Percentiles rank a stretch among this genome's conserved stretches.
Evolutionary conservation across 2,888 invertebrate species (phyloP).

Genomic region (Caenorhabditis uteleia): DNA sequence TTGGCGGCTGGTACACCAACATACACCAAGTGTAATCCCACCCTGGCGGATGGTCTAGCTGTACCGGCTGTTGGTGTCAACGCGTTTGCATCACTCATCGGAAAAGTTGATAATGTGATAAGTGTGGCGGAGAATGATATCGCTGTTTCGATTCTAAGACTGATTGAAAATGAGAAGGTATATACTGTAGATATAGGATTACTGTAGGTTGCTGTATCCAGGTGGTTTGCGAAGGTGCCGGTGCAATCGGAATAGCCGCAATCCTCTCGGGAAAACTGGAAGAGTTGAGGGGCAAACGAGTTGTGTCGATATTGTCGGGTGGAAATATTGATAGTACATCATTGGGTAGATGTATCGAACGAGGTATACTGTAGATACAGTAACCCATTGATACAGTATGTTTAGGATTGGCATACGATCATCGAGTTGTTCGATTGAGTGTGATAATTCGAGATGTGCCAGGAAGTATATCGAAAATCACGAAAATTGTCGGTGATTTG

Average conservation of each 20-base stretch:
- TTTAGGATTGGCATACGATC: slow-evolving; percentile 75
- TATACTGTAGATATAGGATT: background rate
- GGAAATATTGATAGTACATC: slow-evolving; percentile 74
- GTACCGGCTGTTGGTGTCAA: slow-evolving; percentile 86
- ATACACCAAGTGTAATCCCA: slow-evolving; percentile 78
- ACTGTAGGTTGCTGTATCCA: slow-evolving; percentile 68
- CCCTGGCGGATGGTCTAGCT: slow-evolving; percentile 86
- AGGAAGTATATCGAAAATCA: slow-evolving; percentile 71
- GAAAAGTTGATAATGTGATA: slow-evolving; percentile 76
- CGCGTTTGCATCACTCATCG: slow-evolving; percentile 79
- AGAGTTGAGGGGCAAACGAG: slow-evolving; percentile 49
- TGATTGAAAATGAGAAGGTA: slow-evolving; percentile 69
- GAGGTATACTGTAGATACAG: slow-evolving; percentile 58
- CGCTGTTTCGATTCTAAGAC: slow-evolving; percentile 72
- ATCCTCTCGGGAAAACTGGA: slow-evolving; percentile 80
- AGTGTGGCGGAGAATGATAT: slow-evolving; percentile 71
- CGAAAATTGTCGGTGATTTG: slow-evolving; percentile 68
- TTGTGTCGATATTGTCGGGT: slow-evolving; percentile 72
- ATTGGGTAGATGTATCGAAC: slow-evolving; percentile 70
- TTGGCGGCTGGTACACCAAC: slow-evolving; percentile 78
- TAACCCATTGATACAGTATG: background rate
- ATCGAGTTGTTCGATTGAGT: slow-evolving; percentile 71
- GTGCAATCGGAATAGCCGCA: slow-evolving; percentile 84
- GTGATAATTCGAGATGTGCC: slow-evolving; percentile 72
- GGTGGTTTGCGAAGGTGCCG: slow-evolving; percentile 88